phyloP scores from a whole-genome alignment of 2,113 vertebrate genomes.

The Cromileptes altivelis region DNA sequence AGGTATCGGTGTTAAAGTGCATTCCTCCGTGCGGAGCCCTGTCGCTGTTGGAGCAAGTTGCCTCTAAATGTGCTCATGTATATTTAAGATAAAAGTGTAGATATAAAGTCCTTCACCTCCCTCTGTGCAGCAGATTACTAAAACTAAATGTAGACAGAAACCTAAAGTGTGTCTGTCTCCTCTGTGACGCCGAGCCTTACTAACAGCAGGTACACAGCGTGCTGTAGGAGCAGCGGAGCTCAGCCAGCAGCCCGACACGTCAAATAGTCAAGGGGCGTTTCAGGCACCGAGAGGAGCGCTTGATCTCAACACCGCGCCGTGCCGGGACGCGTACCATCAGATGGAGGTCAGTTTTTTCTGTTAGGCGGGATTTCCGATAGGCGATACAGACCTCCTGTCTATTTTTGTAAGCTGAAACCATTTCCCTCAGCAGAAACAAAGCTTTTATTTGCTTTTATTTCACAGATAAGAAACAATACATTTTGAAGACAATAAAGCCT shows the following conservation, averaged over 20 bases:
- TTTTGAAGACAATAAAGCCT: no score
- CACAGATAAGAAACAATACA: no score
- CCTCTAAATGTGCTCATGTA: background rate
- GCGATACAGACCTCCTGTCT: no score
- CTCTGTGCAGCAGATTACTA: background rate
- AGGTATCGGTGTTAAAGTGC: constrained; percentile 17
- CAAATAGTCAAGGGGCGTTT: constrained; percentile 25
- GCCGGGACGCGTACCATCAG: background rate
- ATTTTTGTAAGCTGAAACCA: no score
- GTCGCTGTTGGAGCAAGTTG: background rate
- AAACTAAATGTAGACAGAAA: background rate
- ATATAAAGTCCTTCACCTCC: background rate
- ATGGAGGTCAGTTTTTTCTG: background rate
- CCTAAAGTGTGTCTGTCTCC: background rate
- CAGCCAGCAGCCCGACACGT: constrained; percentile 15
- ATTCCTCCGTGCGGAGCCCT: constrained; percentile 41
- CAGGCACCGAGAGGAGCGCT: constrained; percentile 40
- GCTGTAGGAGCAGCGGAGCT: background rate
- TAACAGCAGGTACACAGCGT: background rate
- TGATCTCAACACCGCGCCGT: background rate
- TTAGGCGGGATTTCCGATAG: no score
- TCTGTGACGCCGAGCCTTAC: fast-evolving
- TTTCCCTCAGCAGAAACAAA: no score
- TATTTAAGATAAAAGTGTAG: background rate
- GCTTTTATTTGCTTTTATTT: no score